Evolutionary conservation across 2,113 vertebrate species (phyloP).

Genomic region (Misgurnus anguillicaudatus): DNA sequence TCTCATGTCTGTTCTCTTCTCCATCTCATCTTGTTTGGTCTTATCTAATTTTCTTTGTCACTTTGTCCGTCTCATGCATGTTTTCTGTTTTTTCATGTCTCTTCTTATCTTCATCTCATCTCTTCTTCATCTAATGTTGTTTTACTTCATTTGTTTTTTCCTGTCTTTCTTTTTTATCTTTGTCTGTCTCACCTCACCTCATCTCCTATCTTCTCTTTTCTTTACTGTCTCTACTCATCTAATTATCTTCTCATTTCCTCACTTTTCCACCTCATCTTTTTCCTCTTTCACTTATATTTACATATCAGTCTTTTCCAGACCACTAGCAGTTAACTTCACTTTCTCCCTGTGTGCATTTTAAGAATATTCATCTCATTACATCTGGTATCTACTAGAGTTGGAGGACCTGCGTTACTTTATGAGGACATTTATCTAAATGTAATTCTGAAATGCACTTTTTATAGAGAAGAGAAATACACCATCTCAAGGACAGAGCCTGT

Average conservation of each 20-base stretch:
- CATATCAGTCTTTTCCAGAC: not conserved
- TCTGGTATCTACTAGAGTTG: slow-evolving; percentile 20
- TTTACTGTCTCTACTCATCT: no score
- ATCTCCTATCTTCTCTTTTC: not conserved
- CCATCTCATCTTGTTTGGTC: not conserved
- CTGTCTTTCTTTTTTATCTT: not conserved
- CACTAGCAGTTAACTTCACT: not conserved
- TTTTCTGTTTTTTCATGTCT: not conserved
- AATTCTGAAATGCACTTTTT: slow-evolving; percentile 49
- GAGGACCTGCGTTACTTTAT: slow-evolving; percentile 24
- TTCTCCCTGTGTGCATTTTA: slow-evolving; percentile 25
- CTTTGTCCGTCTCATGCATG: not conserved
- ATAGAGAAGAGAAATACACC: slow-evolving; percentile 21
- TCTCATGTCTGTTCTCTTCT: not conserved
- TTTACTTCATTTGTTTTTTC: not conserved
- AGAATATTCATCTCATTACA: slow-evolving; percentile 48
- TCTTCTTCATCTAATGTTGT: not conserved
- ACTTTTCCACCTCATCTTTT: not conserved
- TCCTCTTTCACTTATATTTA: not conserved
- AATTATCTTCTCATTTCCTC: not conserved
- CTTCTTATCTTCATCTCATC: not conserved
- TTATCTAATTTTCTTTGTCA: not conserved
- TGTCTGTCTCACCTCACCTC: not conserved
- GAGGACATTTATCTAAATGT: slow-evolving; percentile 37
- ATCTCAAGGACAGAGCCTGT: slow-evolving; percentile 28